phyloP scores from a whole-genome alignment of 2,113 vertebrate species.

The Eonycteris spelaea region DNA sequence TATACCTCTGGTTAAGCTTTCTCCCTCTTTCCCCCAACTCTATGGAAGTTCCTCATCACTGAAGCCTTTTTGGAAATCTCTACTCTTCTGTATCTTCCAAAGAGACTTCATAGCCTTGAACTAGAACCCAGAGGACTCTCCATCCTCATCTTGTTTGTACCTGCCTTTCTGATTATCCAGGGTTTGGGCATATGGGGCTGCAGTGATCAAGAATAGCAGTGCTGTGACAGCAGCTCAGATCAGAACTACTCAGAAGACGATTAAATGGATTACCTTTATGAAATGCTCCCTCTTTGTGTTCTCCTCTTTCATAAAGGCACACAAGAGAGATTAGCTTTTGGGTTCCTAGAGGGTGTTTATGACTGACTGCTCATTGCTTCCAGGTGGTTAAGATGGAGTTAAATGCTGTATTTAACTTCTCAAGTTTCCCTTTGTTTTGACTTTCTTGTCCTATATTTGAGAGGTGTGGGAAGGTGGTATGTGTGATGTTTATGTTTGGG shows the following conservation, averaged over 20 bases:
- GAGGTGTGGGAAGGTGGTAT: background rate
- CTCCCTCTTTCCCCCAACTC: accelerated
- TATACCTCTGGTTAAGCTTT: conserved; percentile 8
- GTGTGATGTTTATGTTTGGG: background rate
- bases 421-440: conserved; percentile 1
- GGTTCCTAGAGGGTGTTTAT: conserved; percentile 29
- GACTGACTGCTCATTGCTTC: conserved; percentile 20
- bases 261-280: conserved; percentile 58
- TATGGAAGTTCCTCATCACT: background rate
- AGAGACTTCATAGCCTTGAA: background rate
- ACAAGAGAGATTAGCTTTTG: conserved; percentile 35
- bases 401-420: conserved; percentile 29
- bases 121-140: background rate
- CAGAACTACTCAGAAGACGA: background rate
- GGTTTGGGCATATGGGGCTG: background rate
- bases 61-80: background rate
- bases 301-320: conserved; percentile 6
- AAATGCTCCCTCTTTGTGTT: background rate
- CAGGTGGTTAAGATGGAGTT: conserved; percentile 25
- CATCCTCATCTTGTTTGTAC: background rate
- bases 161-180: background rate
- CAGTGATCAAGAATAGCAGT: conserved; percentile 22
- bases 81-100: background rate
- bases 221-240: background rate
- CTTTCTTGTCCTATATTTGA: background rate